Percentiles rank a stretch among this genome's conserved stretches.
Evolutionary conservation across 2,888 invertebrate genomes (phyloP).

Genomic region (Frankliniella fusca): DNA sequence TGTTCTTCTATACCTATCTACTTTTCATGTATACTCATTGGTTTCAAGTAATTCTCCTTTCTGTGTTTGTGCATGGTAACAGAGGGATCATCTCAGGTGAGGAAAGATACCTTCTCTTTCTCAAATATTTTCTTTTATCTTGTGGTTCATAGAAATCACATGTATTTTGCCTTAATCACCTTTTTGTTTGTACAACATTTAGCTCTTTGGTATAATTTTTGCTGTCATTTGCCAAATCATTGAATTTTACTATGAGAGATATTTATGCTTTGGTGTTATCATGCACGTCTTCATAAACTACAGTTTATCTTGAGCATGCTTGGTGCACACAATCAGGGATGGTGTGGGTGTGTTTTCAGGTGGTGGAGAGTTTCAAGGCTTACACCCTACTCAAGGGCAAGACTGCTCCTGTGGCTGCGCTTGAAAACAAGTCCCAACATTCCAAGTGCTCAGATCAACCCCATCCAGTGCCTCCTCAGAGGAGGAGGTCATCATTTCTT

Average conservation of each 20-base stretch:
- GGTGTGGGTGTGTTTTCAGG: constrained; percentile 60
- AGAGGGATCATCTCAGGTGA: not conserved
- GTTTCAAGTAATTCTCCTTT: constrained; percentile 18
- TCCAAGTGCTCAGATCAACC: not conserved
- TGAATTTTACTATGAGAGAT: not conserved
- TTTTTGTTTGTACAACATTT: too few species aligned
- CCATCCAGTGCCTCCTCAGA: not conserved
- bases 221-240: not conserved
- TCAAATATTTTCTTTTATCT: not conserved
- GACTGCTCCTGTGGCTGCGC: constrained; percentile 9
- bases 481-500: constrained; percentile 2
- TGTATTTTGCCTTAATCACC: too few species aligned
- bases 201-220: not conserved
- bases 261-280: not conserved
- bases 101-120: not conserved
- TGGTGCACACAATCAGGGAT: not conserved
- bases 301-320: not conserved
- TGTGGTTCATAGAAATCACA: too few species aligned
- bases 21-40: not conserved
- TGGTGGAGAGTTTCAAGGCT: constrained; percentile 64
- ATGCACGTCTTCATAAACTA: not conserved
- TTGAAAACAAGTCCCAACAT: constrained; percentile 16
- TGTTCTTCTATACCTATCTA: not conserved
- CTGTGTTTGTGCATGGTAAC: constrained; percentile 28
- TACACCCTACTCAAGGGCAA: constrained; percentile 52